Evolutionary conservation across 2,113 vertebrate species (phyloP).

Genomic region (Ursus arctos): DNA sequence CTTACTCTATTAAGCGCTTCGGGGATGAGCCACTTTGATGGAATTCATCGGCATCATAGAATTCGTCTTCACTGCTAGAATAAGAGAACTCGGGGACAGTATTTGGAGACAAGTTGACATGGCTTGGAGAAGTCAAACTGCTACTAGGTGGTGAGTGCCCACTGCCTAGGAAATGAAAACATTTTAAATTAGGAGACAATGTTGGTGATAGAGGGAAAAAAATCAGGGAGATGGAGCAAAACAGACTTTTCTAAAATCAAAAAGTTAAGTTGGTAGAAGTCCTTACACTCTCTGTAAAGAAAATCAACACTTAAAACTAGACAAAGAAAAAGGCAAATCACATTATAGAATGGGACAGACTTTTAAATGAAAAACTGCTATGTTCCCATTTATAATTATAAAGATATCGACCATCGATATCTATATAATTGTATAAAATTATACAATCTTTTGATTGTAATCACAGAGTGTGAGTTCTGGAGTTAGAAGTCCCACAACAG

Average conservation of each 20-base stretch:
- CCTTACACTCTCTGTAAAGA: slow-evolving; percentile 37
- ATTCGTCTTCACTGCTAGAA: slow-evolving; percentile 99
- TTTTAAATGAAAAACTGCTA: slow-evolving; percentile 25
- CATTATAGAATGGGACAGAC: not conserved
- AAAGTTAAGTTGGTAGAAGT: slow-evolving; percentile 38
- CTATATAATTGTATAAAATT: too few relatives aligned
- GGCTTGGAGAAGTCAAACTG: slow-evolving; percentile 95
- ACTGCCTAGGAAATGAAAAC: slow-evolving; percentile 90
- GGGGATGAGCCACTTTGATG: slow-evolving; percentile 97
- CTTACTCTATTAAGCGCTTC: slow-evolving; percentile 96
- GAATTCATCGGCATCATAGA: slow-evolving; percentile 99
- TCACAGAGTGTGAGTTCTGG: not conserved
- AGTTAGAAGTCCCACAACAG: not conserved
- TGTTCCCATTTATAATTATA: not conserved
- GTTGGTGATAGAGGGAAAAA: not conserved
- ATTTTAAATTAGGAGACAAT: slow-evolving; percentile 49
- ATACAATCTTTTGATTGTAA: slow-evolving; percentile 2
- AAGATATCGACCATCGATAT: not conserved
- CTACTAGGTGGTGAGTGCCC: slow-evolving; percentile 97
- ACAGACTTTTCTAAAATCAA: slow-evolving; percentile 43
- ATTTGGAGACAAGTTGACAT: slow-evolving; percentile 96
- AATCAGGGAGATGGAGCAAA: not conserved
- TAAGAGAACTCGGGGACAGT: slow-evolving; percentile 99
- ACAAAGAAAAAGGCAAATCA: slow-evolving; percentile 50
- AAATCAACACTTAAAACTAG: slow-evolving; percentile 46